Percentiles rank a stretch among this genome's conserved stretches.
Conservation (phyloP, 2,113 vertebrate species). For the Mesoclemmys tuberculata region DNA sequence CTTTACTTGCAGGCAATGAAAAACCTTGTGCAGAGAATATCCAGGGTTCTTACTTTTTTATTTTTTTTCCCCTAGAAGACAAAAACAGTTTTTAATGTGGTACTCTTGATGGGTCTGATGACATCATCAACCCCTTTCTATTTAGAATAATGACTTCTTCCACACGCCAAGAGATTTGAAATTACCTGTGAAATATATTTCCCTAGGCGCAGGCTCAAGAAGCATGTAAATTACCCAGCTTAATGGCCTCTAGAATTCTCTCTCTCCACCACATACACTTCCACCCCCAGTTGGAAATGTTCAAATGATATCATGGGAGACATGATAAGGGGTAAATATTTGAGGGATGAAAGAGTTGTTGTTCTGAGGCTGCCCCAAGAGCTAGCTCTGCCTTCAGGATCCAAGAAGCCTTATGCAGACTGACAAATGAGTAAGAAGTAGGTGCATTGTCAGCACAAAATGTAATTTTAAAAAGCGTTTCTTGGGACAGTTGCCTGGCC, state of each 20-base stretch:
- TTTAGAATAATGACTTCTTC: constrained; percentile 80
- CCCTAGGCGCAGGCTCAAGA: constrained; percentile 73
- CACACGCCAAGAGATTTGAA: constrained; percentile 78
- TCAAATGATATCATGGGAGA: constrained; percentile 37
- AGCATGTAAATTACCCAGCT: constrained; percentile 79
- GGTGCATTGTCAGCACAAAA: constrained; percentile 41
- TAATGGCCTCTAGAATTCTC: constrained; percentile 76
- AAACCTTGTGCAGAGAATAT: not conserved
- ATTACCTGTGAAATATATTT: constrained; percentile 86
- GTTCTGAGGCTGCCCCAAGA: not conserved
- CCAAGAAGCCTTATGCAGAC: not conserved
- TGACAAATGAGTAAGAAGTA: not conserved
- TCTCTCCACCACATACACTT: constrained; percentile 1
- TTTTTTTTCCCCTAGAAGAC: not conserved
- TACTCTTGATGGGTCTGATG: constrained; percentile 1
- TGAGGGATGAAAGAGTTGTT: not conserved
- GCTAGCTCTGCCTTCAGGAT: not conserved
- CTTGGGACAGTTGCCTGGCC: constrained; percentile 52
- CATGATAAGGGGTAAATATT: not conserved
- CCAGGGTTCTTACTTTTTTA: not conserved
- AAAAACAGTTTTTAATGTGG: constrained; percentile 46
- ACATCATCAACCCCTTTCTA: constrained; percentile 71
- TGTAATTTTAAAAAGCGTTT: constrained; percentile 31
- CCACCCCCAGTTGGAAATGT: constrained; percentile 31
- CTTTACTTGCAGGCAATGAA: not conserved